phyloP scores from a whole-genome alignment of 2,797 vertebrate species.

The Aeoliscus strigatus region DNA sequence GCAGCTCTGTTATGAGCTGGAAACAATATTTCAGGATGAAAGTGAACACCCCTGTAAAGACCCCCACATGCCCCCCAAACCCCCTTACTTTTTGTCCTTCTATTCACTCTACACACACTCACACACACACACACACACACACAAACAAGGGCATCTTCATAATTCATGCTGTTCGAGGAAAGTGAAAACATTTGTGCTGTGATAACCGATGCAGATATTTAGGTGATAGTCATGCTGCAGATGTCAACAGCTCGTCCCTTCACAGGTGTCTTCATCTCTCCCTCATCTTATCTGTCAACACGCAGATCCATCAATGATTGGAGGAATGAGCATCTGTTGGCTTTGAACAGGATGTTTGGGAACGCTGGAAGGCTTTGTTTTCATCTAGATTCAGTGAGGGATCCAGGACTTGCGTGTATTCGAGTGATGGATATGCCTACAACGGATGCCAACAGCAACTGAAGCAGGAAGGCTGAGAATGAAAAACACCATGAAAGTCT shows the following conservation, averaged over 20 bases:
- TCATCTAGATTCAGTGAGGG: slow-evolving; percentile 27
- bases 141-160: background rate
- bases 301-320: slow-evolving; percentile 40
- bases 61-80: too few relatives aligned
- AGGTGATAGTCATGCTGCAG: slow-evolving; percentile 34
- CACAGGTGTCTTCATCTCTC: slow-evolving; percentile 49
- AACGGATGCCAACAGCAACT: slow-evolving; percentile 29
- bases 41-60: slow-evolving; percentile 18
- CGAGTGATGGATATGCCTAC: slow-evolving; percentile 40
- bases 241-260: slow-evolving; percentile 33
- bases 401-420: slow-evolving; percentile 23
- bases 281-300: slow-evolving; percentile 49
- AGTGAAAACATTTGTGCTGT: slow-evolving; percentile 13
- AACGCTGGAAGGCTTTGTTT: slow-evolving; percentile 49
- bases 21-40: slow-evolving; percentile 31
- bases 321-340: slow-evolving; percentile 24
- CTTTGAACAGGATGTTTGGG: slow-evolving; percentile 50
- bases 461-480: slow-evolving; percentile 27
- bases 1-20: slow-evolving; percentile 12
- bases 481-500: slow-evolving; percentile 21
- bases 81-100: too few relatives aligned
- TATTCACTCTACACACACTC: too few relatives aligned
- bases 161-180: slow-evolving; percentile 6
- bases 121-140: too few relatives aligned
- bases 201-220: slow-evolving; percentile 10